A percentile compares a stretch with the other conserved stretches of the same genome.
phyloP scores from a whole-genome alignment of 2,888 invertebrate genomes.

The Machimus atricapillus region DNA sequence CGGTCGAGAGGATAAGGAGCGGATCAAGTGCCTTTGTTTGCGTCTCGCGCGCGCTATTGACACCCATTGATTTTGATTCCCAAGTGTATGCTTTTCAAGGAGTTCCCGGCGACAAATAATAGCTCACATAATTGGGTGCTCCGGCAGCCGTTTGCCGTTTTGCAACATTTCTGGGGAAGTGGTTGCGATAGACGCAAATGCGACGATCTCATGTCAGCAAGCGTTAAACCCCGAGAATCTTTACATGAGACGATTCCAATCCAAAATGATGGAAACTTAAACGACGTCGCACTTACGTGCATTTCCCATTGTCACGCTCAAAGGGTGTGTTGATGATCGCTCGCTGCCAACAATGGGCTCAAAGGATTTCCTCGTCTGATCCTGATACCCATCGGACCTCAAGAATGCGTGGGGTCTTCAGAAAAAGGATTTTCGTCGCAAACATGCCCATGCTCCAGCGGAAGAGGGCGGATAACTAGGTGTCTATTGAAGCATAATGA shows the following conservation, averaged over 20 bases:
- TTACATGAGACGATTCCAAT: neutral
- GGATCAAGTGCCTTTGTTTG: neutral
- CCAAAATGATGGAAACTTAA: neutral
- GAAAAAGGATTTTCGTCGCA: neutral
- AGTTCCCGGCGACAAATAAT: neutral
- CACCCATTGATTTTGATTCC: neutral
- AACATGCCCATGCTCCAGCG: neutral
- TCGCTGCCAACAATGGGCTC: neutral
- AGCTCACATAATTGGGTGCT: neutral
- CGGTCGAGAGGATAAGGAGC: neutral
- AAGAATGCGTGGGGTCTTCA: conserved; percentile 20
- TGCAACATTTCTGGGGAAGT: neutral
- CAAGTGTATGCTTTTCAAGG: neutral
- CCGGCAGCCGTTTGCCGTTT: neutral
- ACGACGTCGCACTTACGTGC: neutral
- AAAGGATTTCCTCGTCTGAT: conserved; percentile 21
- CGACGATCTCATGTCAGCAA: neutral
- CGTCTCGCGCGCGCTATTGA: neutral
- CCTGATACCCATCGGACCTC: conserved; percentile 5
- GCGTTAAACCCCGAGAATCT: neutral
- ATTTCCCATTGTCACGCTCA: conserved; percentile 2
- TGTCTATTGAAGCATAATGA: conserved; percentile 28
- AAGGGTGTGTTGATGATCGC: neutral
- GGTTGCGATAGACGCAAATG: neutral
- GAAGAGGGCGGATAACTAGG: conserved; percentile 12